phyloP scores from a whole-genome alignment of 2,888 invertebrate species.

The Cataglyphis altisquamis region DNA sequence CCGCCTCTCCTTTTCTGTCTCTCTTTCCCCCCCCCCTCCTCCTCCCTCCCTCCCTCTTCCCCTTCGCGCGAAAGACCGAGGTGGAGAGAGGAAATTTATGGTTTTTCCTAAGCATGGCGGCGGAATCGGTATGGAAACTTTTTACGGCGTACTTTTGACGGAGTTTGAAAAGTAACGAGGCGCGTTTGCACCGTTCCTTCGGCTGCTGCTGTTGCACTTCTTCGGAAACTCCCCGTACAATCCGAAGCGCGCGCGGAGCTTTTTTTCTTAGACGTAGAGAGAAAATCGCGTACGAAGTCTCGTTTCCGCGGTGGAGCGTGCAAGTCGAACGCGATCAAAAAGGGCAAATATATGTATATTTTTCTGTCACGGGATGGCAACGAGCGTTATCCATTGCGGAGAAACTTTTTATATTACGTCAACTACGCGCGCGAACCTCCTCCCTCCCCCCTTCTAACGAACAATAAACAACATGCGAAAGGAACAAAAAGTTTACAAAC shows the following conservation, averaged over 20 bases:
- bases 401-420: constrained; percentile 76
- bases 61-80: background rate
- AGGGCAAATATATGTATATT: constrained; percentile 38
- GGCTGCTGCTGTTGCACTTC: constrained; percentile 20
- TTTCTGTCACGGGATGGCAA: constrained; percentile 33
- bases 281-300: constrained; percentile 61
- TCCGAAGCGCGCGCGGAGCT: constrained; percentile 31
- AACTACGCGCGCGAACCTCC: constrained; percentile 67
- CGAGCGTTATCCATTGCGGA: constrained; percentile 63
- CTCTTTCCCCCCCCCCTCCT: too few species aligned
- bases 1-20: background rate
- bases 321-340: constrained; percentile 60
- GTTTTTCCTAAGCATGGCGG: constrained; percentile 36
- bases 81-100: constrained; percentile 18
- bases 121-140: constrained; percentile 44
- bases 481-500: constrained; percentile 60
- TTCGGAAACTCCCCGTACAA: constrained; percentile 32
- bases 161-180: constrained; percentile 69
- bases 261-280: constrained; percentile 45
- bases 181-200: constrained; percentile 51
- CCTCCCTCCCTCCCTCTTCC: background rate
- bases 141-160: constrained; percentile 61
- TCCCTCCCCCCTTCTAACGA: constrained; percentile 5
- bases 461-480: constrained; percentile 34
- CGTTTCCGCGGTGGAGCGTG: constrained; percentile 12